Conservation (phyloP, 2,888 invertebrate species). For the Plagodis pulveraria region DNA sequence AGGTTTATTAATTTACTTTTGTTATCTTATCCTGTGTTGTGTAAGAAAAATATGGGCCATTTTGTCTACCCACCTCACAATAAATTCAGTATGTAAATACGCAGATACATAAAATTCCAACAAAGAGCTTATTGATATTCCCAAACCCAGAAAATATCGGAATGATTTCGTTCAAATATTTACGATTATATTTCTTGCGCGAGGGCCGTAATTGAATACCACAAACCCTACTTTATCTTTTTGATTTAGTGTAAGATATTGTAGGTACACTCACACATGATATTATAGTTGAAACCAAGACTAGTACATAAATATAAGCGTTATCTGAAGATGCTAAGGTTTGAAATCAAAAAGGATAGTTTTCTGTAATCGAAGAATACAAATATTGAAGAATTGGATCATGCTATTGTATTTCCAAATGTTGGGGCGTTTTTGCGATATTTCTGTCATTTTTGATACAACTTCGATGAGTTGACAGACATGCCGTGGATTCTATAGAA, state of each 20-base stretch:
- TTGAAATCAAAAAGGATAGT: not conserved
- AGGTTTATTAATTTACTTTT: not conserved
- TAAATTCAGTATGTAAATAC: slow-evolving; percentile 18
- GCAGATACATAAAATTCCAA: slow-evolving; percentile 17
- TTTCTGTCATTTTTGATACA: slow-evolving; percentile 38
- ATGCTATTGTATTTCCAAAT: slow-evolving; percentile 20
- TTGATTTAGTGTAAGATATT: slow-evolving; percentile 56
- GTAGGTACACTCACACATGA: slow-evolving; percentile 18
- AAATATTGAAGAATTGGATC: slow-evolving; percentile 8
- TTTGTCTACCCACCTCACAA: slow-evolving; percentile 9
- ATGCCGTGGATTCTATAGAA: slow-evolving; percentile 38
- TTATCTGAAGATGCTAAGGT: slow-evolving; percentile 6
- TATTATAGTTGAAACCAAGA: slow-evolving; percentile 2
- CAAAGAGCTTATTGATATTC: slow-evolving; percentile 20
- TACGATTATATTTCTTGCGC: slow-evolving; percentile 55
- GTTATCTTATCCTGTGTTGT: not conserved
- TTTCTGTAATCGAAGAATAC: not conserved
- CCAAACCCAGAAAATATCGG: slow-evolving; percentile 32
- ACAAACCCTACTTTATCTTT: slow-evolving; percentile 50
- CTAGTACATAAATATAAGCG: slow-evolving; percentile 12
- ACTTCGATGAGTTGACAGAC: slow-evolving; percentile 51
- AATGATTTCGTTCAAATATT: slow-evolving; percentile 55
- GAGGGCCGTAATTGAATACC: slow-evolving; percentile 52
- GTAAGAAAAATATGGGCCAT: slow-evolving; percentile 9
- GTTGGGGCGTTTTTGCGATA: slow-evolving; percentile 37